These are phyloP conservation scores for Caenorhabditis afra DNA, from an alignment of 2,888 invertebrate species.

Conservation along the genomic window DNA sequence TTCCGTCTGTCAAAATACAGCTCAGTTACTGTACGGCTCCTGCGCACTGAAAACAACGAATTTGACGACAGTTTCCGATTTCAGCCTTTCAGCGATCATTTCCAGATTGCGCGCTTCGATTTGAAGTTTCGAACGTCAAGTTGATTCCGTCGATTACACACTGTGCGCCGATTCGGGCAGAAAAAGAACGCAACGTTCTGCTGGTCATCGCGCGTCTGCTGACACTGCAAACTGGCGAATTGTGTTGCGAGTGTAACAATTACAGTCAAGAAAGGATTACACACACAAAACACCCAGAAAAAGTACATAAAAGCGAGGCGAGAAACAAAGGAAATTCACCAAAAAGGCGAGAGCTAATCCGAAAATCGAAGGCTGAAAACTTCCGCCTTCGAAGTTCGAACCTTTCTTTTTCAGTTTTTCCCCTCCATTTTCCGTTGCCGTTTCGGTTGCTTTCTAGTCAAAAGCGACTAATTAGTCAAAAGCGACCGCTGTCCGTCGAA, in stretches of 20 bases:
- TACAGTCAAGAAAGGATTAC: conserved; percentile 17
- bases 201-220: conserved; percentile 19
- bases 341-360: conserved; percentile 4
- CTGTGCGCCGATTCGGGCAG: too few relatives aligned
- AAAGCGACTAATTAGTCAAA: background rate
- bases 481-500: background rate
- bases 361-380: conserved; percentile 4
- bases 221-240: background rate
- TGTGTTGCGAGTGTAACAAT: conserved; percentile 33
- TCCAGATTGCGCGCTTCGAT: too few relatives aligned
- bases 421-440: background rate
- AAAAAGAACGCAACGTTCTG: too few relatives aligned
- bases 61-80: too few relatives aligned
- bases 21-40: too few relatives aligned
- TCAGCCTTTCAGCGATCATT: too few relatives aligned
- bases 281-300: conserved; percentile 3
- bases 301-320: conserved; percentile 44
- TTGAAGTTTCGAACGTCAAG: too few relatives aligned
- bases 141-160: too few relatives aligned
- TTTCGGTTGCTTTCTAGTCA: conserved; percentile 7
- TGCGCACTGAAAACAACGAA: too few relatives aligned
- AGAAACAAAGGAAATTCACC: conserved; percentile 14
- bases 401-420: conserved; percentile 12
- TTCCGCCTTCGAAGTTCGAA: background rate
- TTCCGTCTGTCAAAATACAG: too few relatives aligned